Percentiles rank a stretch among this genome's conserved stretches.
These are phyloP conservation scores for Melinaea marsaeus DNA, from an alignment of 2,888 invertebrate species.

Conservation along the genomic window DNA sequence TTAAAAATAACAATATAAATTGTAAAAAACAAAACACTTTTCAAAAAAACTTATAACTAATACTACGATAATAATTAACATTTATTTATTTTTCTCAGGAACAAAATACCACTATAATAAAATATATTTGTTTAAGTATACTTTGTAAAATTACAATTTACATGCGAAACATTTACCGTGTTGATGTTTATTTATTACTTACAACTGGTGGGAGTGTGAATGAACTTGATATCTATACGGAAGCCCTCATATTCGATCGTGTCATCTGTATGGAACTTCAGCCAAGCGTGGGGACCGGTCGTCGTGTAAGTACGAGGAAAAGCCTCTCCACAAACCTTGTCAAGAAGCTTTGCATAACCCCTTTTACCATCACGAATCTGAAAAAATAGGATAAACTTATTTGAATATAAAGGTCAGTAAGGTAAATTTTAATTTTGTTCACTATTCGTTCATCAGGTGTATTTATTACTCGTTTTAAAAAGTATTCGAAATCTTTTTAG, in stretches of 20 bases:
- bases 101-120: too few relatives aligned
- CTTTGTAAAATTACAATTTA: background rate
- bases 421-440: too few relatives aligned
- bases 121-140: background rate
- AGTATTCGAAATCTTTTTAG: too few relatives aligned
- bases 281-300: conserved; percentile 60
- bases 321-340: conserved; percentile 55
- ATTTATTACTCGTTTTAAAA: too few relatives aligned
- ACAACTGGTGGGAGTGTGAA: conserved; percentile 39
- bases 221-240: conserved; percentile 49
- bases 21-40: too few relatives aligned
- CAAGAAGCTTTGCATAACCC: conserved; percentile 55
- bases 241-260: conserved; percentile 71
- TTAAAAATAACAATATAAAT: too few relatives aligned
- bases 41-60: too few relatives aligned
- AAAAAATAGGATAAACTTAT: background rate
- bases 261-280: conserved; percentile 49
- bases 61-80: too few relatives aligned
- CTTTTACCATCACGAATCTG: conserved; percentile 64
- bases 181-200: conserved; percentile 30
- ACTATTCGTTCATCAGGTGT: too few relatives aligned
- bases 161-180: background rate
- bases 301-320: conserved; percentile 60
- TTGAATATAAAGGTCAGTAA: too few relatives aligned
- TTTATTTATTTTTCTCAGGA: too few relatives aligned